phyloP scores from a whole-genome alignment of 1,140 invertebrate species.

The Psilanteris sp. region DNA sequence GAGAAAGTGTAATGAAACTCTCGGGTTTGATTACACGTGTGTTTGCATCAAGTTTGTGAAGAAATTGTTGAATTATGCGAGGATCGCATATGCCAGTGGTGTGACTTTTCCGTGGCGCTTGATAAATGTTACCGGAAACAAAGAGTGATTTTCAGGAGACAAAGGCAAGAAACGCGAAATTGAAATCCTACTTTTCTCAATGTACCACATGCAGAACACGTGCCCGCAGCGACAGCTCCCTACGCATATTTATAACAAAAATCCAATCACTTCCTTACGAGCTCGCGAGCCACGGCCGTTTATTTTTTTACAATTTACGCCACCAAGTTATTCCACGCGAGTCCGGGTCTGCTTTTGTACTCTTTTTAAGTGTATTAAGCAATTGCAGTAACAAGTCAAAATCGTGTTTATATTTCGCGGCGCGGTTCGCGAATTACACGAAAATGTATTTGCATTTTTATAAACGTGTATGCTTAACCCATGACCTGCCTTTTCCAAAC shows the following conservation, averaged over 20 bases:
- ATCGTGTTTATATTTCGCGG: slow-evolving; percentile 39
- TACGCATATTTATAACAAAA: slow-evolving; percentile 63
- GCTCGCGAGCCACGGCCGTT: slow-evolving; percentile 8
- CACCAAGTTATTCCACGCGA: slow-evolving; percentile 4
- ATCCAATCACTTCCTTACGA: slow-evolving; percentile 38
- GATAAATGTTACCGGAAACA: slow-evolving; percentile 43
- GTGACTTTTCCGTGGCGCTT: slow-evolving; percentile 1
- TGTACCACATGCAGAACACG: slow-evolving; percentile 56
- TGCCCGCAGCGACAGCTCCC: slow-evolving; percentile 41
- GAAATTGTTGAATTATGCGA: slow-evolving; percentile 20
- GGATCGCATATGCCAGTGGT: not conserved
- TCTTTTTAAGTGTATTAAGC: slow-evolving; percentile 49
- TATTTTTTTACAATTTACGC: slow-evolving; percentile 29
- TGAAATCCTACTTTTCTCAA: slow-evolving; percentile 57
- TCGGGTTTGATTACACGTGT: no score
- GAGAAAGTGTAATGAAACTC: no score
- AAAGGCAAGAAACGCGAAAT: slow-evolving; percentile 49
- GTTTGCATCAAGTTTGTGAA: slow-evolving; percentile 11
- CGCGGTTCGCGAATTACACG: slow-evolving; percentile 31
- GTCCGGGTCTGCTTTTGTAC: slow-evolving; percentile 21
- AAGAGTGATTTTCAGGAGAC: slow-evolving; percentile 41
- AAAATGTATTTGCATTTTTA: slow-evolving; percentile 49
- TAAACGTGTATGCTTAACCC: slow-evolving; percentile 1
- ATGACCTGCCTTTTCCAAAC: not conserved
- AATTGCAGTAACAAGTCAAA: slow-evolving; percentile 48